Evolutionary conservation across 2,113 vertebrate species (phyloP).

Genomic region (Okapia johnstoni): DNA sequence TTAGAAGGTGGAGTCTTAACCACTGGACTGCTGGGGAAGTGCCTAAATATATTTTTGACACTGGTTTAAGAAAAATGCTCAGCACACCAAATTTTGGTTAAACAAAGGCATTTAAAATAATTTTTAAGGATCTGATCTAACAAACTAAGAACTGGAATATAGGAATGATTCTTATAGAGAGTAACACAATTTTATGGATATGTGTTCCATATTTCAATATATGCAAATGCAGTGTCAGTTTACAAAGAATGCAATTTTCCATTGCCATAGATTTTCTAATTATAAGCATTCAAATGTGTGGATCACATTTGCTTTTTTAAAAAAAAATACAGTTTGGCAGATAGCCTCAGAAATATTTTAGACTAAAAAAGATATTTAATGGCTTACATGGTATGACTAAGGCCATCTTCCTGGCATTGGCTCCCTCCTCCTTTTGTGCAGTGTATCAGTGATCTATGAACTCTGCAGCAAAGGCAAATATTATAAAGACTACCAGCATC

Average conservation of each 20-base stretch:
- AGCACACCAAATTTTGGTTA: not conserved
- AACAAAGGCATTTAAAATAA: not conserved
- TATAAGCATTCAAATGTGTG: not conserved
- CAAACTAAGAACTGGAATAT: not conserved
- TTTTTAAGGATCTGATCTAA: not conserved
- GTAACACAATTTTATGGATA: not conserved
- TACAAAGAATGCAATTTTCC: not conserved
- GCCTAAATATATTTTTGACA: not conserved
- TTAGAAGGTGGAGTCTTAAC: not conserved
- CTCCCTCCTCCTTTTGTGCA: not conserved
- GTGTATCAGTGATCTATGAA: not conserved
- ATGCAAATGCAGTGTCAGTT: not conserved
- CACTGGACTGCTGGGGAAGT: not conserved
- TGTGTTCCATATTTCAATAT: not conserved
- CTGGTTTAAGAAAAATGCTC: not conserved
- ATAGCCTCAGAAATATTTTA: conserved; percentile 19
- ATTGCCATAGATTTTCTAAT: not conserved
- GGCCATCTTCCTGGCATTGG: not conserved
- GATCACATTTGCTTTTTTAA: not conserved
- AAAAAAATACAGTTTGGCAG: not conserved
- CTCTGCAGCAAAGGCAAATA: not conserved
- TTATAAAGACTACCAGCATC: not conserved
- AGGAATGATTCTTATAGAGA: not conserved
- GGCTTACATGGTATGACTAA: not conserved
- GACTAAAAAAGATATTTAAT: not conserved